These are phyloP conservation scores for Blastobasis lacticolella DNA, from an alignment of 2,888 invertebrate genomes.

Conservation along the genomic window DNA sequence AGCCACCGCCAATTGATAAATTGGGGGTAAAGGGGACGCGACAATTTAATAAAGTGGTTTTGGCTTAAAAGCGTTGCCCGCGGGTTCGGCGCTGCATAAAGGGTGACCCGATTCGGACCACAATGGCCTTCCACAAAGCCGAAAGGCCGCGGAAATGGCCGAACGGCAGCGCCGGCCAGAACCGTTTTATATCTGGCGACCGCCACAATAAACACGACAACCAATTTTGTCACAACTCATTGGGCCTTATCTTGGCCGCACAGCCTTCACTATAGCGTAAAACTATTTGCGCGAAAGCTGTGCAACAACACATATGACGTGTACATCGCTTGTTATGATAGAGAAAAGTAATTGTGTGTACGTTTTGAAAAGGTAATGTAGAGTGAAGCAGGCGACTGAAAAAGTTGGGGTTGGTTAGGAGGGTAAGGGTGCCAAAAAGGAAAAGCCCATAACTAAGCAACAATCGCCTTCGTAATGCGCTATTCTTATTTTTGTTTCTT, in stretches of 20 bases:
- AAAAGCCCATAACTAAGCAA: conserved; percentile 31
- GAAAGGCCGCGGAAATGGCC: conserved; percentile 1
- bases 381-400: background rate
- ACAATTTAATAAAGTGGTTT: background rate
- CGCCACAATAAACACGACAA: conserved; percentile 42
- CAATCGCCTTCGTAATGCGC: conserved; percentile 35
- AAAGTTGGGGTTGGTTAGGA: conserved; percentile 3
- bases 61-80: background rate
- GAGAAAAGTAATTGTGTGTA: background rate
- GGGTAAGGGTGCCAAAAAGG: conserved; percentile 18
- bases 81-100: background rate
- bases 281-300: background rate
- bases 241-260: conserved; percentile 46
- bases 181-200: conserved; percentile 33
- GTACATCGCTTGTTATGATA: background rate
- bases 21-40: background rate
- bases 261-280: conserved; percentile 10
- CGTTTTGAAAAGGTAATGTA: background rate
- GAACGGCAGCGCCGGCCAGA: conserved; percentile 16
- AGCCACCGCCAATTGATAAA: background rate
- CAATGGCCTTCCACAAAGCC: background rate
- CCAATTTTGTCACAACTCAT: conserved; percentile 53
- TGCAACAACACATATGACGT: background rate
- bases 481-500: conserved; percentile 41
- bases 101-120: background rate